These are phyloP conservation scores for Hippoglossus stenolepis DNA, from an alignment of 2,113 vertebrate genomes.

Conservation along the genomic window DNA sequence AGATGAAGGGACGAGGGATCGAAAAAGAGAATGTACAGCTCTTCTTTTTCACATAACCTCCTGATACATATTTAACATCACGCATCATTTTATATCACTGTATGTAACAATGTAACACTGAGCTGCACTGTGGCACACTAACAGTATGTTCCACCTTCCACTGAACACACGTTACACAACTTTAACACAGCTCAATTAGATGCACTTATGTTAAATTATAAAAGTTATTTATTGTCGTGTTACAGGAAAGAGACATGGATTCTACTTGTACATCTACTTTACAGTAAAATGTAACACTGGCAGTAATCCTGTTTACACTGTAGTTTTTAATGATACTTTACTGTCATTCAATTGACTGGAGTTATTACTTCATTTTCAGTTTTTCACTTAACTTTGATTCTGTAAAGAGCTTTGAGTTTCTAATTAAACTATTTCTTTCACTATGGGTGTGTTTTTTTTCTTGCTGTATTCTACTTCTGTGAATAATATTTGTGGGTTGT, in stretches of 20 bases:
- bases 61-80: not conserved
- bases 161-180: conserved; percentile 1
- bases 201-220: conserved; percentile 1
- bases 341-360: too few species aligned
- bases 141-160: not conserved
- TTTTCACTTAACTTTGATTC: not conserved
- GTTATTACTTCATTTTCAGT: too few species aligned
- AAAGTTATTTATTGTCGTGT: conserved; percentile 44
- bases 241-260: not conserved
- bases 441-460: not conserved
- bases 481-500: not conserved
- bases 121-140: not conserved
- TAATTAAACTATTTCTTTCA: conserved; percentile 40
- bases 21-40: not conserved
- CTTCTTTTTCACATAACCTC: not conserved
- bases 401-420: not conserved
- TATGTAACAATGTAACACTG: not conserved
- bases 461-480: too few species aligned
- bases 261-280: too few species aligned
- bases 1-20: too few species aligned
- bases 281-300: conserved; percentile 8
- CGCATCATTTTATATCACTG: not conserved
- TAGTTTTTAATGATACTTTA: too few species aligned
- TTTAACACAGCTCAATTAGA: not conserved
- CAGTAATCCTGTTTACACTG: not conserved